A percentile compares a stretch with the other conserved stretches of the same genome.
These are phyloP conservation scores for Tenthredo amoena DNA, from an alignment of 2,888 invertebrate genomes.

Conservation along the genomic window DNA sequence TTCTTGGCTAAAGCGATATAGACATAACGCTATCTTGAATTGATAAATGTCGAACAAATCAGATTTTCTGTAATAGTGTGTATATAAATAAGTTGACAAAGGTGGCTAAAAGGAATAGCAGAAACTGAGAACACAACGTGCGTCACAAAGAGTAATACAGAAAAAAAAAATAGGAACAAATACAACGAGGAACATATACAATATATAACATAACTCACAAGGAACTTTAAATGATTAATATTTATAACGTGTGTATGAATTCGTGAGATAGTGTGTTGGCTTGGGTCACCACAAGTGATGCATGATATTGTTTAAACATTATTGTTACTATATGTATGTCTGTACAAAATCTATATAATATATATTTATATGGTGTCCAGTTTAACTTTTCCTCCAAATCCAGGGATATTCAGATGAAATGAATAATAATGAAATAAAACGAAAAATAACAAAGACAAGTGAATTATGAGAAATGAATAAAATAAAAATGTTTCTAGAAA, in stretches of 20 bases:
- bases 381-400: background rate
- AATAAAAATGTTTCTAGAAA: background rate
- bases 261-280: background rate
- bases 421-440: background rate
- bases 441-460: background rate
- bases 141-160: conserved; percentile 59
- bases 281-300: conserved; percentile 22
- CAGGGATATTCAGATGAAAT: background rate
- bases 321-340: background rate
- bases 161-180: conserved; percentile 71
- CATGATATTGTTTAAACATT: conserved; percentile 2
- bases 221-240: conserved; percentile 71
- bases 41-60: conserved; percentile 24
- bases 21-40: background rate
- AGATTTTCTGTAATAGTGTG: conserved; percentile 1
- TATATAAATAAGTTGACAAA: background rate
- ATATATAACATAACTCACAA: conserved; percentile 69
- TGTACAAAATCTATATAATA: conserved; percentile 19
- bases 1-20: background rate
- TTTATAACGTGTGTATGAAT: conserved; percentile 58
- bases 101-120: background rate
- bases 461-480: background rate
- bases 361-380: background rate
- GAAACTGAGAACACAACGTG: conserved; percentile 32
- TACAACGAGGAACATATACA: conserved; percentile 72